Conservation (phyloP, 1,140 invertebrate species). For the Pogonomyrmex californicus region DNA sequence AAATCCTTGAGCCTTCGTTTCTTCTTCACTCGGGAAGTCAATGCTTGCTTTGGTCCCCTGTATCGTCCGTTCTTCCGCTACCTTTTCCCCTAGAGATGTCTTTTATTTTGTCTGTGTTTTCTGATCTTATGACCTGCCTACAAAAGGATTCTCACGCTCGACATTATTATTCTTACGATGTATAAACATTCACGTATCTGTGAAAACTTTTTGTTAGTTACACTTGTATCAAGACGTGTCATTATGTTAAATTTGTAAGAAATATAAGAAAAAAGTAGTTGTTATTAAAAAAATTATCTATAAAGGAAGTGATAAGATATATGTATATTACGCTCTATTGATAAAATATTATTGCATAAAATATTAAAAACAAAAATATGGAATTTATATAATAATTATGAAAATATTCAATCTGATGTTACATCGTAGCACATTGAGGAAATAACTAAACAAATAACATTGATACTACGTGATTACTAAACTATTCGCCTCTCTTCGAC, state of each 20-base stretch:
- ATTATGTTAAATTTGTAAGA: neutral
- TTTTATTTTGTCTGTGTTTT: conserved; percentile 62
- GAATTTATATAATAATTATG: neutral
- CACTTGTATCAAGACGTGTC: neutral
- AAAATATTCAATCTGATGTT: neutral
- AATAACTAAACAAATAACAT: conserved; percentile 5
- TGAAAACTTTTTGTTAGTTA: neutral
- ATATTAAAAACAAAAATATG: neutral
- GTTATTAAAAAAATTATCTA: conserved; percentile 1
- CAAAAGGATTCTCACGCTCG: conserved; percentile 63
- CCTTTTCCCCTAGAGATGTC: neutral
- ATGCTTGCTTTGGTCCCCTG: conserved; percentile 58
- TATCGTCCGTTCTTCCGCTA: conserved; percentile 51
- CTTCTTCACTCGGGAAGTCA: conserved; percentile 61
- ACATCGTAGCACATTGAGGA: neutral
- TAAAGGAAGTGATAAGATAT: neutral
- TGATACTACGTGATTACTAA: neutral
- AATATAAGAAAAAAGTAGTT: neutral
- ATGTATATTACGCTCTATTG: neutral
- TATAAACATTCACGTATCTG: neutral
- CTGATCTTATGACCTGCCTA: conserved; percentile 69
- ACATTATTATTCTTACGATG: conserved; percentile 3
- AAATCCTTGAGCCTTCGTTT: conserved; percentile 80
- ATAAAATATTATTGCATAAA: neutral
- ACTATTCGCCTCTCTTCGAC: neutral